Evolutionary conservation across 2,113 vertebrate species (phyloP), one percentile per base, ranked within the genome.

Genomic region (Telmatochromis brachygnathus): DNA sequence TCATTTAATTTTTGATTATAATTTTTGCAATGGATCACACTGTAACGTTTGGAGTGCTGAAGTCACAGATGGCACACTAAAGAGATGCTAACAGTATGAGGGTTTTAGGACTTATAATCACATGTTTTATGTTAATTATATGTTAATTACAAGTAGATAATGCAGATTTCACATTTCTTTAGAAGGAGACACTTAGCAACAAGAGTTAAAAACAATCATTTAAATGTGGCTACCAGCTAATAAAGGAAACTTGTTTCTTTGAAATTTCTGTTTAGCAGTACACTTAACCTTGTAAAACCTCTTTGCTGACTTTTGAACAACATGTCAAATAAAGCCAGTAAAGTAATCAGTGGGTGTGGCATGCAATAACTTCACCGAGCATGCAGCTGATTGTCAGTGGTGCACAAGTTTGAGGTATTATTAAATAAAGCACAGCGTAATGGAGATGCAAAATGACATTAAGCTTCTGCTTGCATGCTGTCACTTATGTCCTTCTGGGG

Each of bases 391-490:
- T 91, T 91, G 90, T 93, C 88, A 94, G 68, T 51, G 62, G 42
- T 77, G 87, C 60, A 77, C 75, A 65, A 75, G 35, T 87, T 81
- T 68, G 84, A 88, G 88, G 49, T 82, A 80, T 94, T 91, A 95
- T 94, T 95, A 12, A 90, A 96, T 94, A 87, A 92, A 90, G 85
- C 30, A 7, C 17, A 84, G 89, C 81, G 70, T 93, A 95, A 96
- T 94, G 58, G 82, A 94, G 94, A 95, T 96, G 79, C 75, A 85
- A 87, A 88, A 83, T 82, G 92, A 93, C 91, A 81, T 88, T 88
- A 88, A 94, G 85, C 87, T 84, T 53, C 58, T 70, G 87, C 92
- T 87, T 53, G 83, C 85, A 86, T 42, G 58, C 88, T 94, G 95
- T 96, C 96, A 96, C 91, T 95, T 95, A 90, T 37, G 62, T 82